Evolutionary conservation across 2,888 invertebrate genomes (phyloP), one percentile per base, ranked within the genome.

Genomic region (Cosmia pyralina): DNA sequence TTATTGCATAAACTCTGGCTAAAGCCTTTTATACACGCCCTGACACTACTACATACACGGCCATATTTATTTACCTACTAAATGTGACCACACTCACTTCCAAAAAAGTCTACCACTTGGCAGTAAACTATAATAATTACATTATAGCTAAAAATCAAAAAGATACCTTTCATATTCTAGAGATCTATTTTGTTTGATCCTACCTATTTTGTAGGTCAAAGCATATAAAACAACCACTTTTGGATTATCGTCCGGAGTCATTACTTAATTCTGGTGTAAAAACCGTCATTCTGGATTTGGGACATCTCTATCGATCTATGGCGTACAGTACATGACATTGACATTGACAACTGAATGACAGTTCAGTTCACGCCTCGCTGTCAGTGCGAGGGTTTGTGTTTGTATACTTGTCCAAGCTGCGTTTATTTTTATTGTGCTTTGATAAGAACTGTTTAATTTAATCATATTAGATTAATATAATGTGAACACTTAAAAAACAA

Each of bases 11-110:
- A 38, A 77, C 52, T 70, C 10, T 65, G 57, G 62, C 38, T 41
- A 66, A 50, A 71, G 53, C 66, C 64, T 73, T 65, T 82, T 2
- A 83, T 67, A 88, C 89, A 91, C 91, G 89, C 90, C 92, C 90
- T 81, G 84, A 78, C 72, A 86, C 64, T 79, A 83, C 77, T 38
- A 6, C 38, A 38, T 85, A 81, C 71, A 83, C 87, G 91, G 95
- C 95, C 95, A 96, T 95, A 95, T 95, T 96, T 95, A 95, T 96
- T 95, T 95, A 95, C 94, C 84, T 92, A 88, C 38, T 72, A 65
- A 88, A 86, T 89, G 88, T 90, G 89, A 86, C 90, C 87, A 83
- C 15, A 41, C 44, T 62, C 8, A 28, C 1, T 55, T 19, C 22
- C n/a, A n/a, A n/a, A 4, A 28, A 57, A 59, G 48, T 52, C 28